A percentile compares a stretch with the other conserved stretches of the same genome.
These are phyloP conservation scores for Corythornis cristatus DNA, from an alignment of 2,113 vertebrate species.

Conservation along the genomic window DNA sequence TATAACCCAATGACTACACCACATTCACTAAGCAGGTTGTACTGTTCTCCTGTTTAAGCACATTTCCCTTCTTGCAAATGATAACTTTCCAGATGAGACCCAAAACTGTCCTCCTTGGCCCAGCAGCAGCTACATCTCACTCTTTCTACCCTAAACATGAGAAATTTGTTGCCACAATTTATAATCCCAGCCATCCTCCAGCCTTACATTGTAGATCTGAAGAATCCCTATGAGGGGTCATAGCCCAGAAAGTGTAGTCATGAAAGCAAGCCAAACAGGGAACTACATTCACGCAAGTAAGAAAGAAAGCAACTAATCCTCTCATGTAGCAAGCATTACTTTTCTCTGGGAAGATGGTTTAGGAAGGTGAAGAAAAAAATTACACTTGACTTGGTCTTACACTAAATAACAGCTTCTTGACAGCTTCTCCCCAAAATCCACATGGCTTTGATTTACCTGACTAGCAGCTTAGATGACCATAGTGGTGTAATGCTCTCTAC, in stretches of 20 bases:
- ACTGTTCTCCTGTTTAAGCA: background rate
- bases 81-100: background rate
- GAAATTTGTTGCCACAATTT: background rate
- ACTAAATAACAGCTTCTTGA: background rate
- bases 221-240: background rate
- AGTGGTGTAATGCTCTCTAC: background rate
- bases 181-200: background rate
- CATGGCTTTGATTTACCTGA: background rate
- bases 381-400: background rate
- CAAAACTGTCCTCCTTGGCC: background rate
- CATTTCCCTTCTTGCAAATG: background rate
- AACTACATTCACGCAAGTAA: background rate
- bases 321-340: background rate
- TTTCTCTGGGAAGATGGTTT: background rate
- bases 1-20: background rate
- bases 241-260: background rate
- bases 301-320: background rate
- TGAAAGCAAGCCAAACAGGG: background rate
- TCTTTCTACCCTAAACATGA: background rate
- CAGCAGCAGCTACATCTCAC: background rate
- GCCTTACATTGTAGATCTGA: background rate
- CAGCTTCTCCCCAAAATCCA: background rate
- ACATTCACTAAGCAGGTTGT: background rate
- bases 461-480: background rate
- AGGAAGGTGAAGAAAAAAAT: background rate